A percentile compares a stretch with the other conserved stretches of the same genome.
Evolutionary conservation across 2,113 vertebrate genomes (phyloP).

Genomic region (Myrmecophaga tridactyla): DNA sequence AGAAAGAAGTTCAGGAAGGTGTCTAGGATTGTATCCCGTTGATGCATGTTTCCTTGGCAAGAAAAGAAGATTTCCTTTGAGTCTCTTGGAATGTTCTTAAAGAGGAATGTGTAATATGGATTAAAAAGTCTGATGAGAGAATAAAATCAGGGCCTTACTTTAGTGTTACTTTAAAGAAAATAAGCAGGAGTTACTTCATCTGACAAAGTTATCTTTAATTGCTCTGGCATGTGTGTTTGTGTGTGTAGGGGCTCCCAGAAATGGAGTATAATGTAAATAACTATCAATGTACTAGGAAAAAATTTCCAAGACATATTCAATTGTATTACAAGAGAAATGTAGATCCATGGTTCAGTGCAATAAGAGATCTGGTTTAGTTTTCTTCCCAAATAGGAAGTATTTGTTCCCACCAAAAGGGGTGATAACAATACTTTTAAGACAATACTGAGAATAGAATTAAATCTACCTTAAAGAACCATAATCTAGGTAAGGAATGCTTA

Average conservation of each 20-base stretch:
- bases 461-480: not conserved
- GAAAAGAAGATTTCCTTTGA: slow-evolving; percentile 2
- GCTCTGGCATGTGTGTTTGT: not conserved
- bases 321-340: not conserved
- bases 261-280: not conserved
- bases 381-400: not conserved
- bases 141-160: not conserved
- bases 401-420: not conserved
- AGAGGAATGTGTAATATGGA: not conserved
- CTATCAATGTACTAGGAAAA: not conserved
- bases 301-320: not conserved
- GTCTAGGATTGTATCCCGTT: not conserved
- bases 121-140: not conserved
- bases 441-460: not conserved
- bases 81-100: not conserved
- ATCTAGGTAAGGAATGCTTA: not conserved
- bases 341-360: not conserved
- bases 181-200: not conserved
- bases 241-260: not conserved
- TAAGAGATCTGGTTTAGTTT: not conserved
- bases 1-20: not conserved
- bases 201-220: slow-evolving; percentile 3
- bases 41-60: not conserved
- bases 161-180: not conserved
- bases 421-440: not conserved